These are phyloP conservation scores for Halcyon chelicuti DNA, from an alignment of 2,797 vertebrate genomes.

Conservation along the genomic window DNA sequence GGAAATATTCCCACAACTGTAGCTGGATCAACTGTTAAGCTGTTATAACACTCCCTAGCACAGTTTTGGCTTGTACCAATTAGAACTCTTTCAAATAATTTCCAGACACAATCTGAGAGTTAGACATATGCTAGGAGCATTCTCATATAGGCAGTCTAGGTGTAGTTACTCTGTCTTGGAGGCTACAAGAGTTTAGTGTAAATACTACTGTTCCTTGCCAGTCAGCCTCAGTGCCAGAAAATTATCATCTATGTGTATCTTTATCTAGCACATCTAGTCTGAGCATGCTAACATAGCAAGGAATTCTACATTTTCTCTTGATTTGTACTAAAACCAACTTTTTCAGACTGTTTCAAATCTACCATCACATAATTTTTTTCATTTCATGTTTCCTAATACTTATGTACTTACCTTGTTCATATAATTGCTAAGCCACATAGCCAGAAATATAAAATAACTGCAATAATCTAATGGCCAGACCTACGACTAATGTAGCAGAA, in stretches of 20 bases:
- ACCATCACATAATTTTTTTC: background rate
- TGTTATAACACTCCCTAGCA: background rate
- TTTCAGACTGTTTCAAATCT: background rate
- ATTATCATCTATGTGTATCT: background rate
- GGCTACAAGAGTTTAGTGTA: background rate
- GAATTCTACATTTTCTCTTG: background rate
- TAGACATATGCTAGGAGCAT: background rate
- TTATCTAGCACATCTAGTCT: background rate
- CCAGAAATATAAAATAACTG: background rate
- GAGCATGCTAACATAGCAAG: background rate
- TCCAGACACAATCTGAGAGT: background rate
- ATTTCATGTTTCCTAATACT: background rate
- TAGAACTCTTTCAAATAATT: background rate
- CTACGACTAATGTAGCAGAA: slow-evolving; percentile 22
- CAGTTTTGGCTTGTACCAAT: slow-evolving; percentile 2
- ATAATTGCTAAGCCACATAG: background rate
- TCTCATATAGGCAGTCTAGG: background rate
- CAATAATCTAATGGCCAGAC: background rate
- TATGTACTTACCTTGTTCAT: background rate
- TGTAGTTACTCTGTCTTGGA: slow-evolving; percentile 8
- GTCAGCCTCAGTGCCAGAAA: background rate
- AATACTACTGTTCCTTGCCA: background rate
- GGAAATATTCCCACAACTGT: background rate
- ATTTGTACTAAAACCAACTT: background rate
- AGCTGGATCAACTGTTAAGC: background rate